Conservation (phyloP, 2,113 vertebrate species). For the Gnathochromis pfefferi region DNA sequence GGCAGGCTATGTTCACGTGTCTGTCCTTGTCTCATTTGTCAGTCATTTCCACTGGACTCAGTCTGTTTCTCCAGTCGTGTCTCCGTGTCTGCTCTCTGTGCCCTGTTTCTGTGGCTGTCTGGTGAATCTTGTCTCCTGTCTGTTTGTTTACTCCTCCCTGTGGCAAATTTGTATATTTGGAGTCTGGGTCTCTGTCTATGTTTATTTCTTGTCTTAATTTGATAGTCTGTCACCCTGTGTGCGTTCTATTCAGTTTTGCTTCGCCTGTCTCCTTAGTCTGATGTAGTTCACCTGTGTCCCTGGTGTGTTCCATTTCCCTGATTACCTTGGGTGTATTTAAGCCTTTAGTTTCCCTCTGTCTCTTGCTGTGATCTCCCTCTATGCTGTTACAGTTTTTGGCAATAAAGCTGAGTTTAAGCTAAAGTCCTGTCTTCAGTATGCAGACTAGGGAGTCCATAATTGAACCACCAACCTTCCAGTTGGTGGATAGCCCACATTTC, state of each 20-base stretch:
- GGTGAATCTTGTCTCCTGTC: not conserved
- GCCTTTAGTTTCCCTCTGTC: not conserved
- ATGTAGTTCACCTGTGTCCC: not conserved
- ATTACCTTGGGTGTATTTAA: not conserved
- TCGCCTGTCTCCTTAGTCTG: not conserved
- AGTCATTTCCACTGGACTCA: not conserved
- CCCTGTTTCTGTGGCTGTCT: not conserved
- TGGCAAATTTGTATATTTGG: not conserved
- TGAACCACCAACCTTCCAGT: not conserved
- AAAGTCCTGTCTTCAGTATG: not conserved
- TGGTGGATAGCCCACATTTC: not conserved
- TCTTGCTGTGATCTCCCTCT: not conserved
- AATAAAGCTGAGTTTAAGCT: not conserved
- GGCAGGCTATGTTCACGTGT: not conserved
- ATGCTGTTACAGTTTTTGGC: not conserved
- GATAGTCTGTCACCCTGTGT: not conserved
- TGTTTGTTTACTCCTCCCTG: not conserved
- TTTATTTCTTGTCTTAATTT: not conserved
- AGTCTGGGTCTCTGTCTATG: not conserved
- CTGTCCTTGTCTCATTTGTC: not conserved
- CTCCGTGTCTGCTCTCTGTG: accelerated
- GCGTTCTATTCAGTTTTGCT: not conserved
- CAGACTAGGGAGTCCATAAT: not conserved
- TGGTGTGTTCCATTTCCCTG: accelerated
- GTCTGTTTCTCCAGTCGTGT: not conserved